Conservation (phyloP, 2,888 invertebrate genomes). For the Protophormia terraenovae region DNA sequence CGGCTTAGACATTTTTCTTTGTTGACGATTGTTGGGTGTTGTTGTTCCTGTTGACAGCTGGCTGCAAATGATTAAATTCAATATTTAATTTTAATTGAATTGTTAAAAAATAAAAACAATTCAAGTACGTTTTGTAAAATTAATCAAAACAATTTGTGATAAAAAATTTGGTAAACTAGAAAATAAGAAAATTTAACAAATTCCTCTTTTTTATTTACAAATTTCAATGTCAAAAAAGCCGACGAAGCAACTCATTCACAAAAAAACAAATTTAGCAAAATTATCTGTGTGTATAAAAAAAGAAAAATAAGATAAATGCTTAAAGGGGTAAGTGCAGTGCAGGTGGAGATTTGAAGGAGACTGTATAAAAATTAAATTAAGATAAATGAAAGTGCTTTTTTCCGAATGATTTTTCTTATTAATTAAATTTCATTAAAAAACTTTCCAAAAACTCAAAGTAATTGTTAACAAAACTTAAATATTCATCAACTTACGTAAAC, state of each 20-base stretch:
- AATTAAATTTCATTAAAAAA: too few species aligned
- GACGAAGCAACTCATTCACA: constrained; percentile 44
- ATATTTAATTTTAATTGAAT: constrained; percentile 43
- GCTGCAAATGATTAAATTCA: constrained; percentile 34
- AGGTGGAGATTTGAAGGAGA: not conserved
- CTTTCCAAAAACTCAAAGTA: too few species aligned
- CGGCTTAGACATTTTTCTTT: not conserved
- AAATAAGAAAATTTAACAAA: constrained; percentile 33
- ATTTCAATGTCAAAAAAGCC: constrained; percentile 68
- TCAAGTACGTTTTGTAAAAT: constrained; percentile 41
- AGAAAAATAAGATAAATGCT: not conserved
- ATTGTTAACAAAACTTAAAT: too few species aligned
- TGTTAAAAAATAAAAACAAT: constrained; percentile 19
- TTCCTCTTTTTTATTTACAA: constrained; percentile 42
- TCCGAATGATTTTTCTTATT: not conserved
- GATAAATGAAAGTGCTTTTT: not conserved
- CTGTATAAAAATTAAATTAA: not conserved
- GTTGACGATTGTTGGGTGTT: not conserved
- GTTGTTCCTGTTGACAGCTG: too few species aligned
- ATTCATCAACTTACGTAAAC: too few species aligned
- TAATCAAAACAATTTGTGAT: constrained; percentile 45
- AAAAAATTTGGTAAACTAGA: constrained; percentile 28
- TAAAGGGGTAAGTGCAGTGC: constrained; percentile 50
- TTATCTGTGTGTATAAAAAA: constrained; percentile 55
- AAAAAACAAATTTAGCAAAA: constrained; percentile 48